Evolutionary conservation across 2,797 vertebrate species (phyloP).

Genomic region (Halcyon badia): DNA sequence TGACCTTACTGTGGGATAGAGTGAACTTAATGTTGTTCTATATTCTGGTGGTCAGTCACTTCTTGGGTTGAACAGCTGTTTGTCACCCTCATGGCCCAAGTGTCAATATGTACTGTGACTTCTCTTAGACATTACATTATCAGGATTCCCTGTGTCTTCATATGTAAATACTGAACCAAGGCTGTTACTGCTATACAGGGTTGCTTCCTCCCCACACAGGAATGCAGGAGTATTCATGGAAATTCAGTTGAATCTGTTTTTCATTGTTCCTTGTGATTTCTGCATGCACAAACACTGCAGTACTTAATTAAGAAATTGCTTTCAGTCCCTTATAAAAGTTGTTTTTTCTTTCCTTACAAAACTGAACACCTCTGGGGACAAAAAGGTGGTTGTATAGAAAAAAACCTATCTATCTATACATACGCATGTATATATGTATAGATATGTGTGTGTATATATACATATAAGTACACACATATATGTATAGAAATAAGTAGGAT

Average conservation of each 20-base stretch:
- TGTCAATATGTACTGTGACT: not conserved
- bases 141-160: not conserved
- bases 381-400: not conserved
- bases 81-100: not conserved
- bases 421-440: not conserved
- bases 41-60: not conserved
- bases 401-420: not conserved
- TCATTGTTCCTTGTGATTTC: not conserved
- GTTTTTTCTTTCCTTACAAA: not conserved
- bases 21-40: not conserved
- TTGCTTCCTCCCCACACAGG: not conserved
- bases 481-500: not conserved
- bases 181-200: not conserved
- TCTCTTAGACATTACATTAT: not conserved
- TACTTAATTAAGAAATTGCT: not conserved
- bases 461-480: not conserved
- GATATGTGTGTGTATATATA: too few relatives aligned
- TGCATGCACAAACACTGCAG: not conserved
- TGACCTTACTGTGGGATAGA: not conserved
- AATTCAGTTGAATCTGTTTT: conserved; percentile 1
- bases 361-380: not conserved
- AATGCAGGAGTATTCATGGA: not conserved
- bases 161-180: not conserved
- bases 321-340: not conserved
- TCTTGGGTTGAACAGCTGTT: not conserved